phyloP scores from a whole-genome alignment of 2,113 vertebrate genomes.

The Papio anubis region DNA sequence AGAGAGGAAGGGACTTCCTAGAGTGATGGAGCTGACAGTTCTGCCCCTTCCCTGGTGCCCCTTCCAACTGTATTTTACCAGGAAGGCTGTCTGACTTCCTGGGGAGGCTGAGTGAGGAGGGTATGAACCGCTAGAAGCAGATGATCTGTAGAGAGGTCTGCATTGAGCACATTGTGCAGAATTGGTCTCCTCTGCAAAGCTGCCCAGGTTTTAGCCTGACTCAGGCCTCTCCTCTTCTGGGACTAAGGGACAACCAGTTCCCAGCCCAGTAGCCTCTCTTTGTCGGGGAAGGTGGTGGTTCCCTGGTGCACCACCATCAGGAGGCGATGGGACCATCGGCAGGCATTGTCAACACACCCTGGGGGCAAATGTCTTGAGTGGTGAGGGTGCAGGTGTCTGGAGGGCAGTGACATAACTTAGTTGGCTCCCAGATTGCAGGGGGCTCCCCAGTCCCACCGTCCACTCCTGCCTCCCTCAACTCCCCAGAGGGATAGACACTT shows the following conservation, averaged over 20 bases:
- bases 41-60: neutral
- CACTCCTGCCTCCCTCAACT: fast-evolving
- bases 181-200: neutral
- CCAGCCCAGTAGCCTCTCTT: neutral
- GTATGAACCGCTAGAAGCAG: neutral
- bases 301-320: neutral
- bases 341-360: neutral
- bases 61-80: neutral
- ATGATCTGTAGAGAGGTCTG: neutral
- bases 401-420: neutral
- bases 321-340: neutral
- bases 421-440: neutral
- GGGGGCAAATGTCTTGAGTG: neutral
- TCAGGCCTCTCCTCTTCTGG: neutral
- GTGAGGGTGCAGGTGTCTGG: neutral
- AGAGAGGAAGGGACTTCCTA: neutral
- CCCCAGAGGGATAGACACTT: neutral
- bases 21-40: neutral
- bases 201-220: neutral
- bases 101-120: neutral
- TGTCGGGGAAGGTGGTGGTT: neutral
- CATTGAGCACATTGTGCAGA: neutral
- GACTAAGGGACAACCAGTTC: neutral
- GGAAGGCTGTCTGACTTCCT: neutral
- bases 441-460: neutral